Evolutionary conservation across 2,888 invertebrate genomes (phyloP), one percentile per base, ranked within the genome.

Genomic region (Lasioglossum malachurum): DNA sequence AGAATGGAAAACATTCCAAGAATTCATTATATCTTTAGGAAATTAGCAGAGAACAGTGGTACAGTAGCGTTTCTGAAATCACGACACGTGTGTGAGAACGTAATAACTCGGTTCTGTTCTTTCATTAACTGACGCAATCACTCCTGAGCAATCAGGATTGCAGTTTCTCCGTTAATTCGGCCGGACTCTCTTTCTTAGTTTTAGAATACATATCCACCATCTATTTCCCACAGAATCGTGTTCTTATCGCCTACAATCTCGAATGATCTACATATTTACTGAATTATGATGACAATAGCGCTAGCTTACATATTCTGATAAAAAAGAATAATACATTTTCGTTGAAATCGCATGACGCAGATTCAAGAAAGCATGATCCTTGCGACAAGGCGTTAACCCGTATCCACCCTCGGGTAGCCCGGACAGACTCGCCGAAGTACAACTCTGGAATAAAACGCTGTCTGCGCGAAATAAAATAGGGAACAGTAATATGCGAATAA

Each of bases 401-500:
- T 1, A n/a, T n/a, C 12, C 27, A 64, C 31, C 64, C 31, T 16
- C 64, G 27, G 23, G 23, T 53, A 53, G 53, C 57, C 1, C 3
- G 3, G 1, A n/a, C 57, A n/a, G 12, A 2, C 57, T 12, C 35
- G 8, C 0, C 35, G 31, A 7, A 31, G 16, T 8, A 19, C 67
- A 31, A 19, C 10, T 4, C 12, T 3, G 23, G 12, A n/a, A 41
- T 71, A 41, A 71, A 69, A 41, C 41, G 71, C 71, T 23, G n/a
- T n/a, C 71, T 4, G 5, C 41, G 67, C 35, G 38, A 71, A 71
- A 71, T 71, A 12, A 71, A 71, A 41, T 41, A 71, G n/a, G 71
- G 41, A 38, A 71, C 71, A 41, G 71, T 71, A 75, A 75, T 38
- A 75, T 8, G 46, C 57, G 53, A 53, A 75, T 57, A 75, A 75